These are phyloP conservation scores for Perognathus longimembris DNA, from an alignment of 2,113 vertebrate genomes.

Conservation along the genomic window DNA sequence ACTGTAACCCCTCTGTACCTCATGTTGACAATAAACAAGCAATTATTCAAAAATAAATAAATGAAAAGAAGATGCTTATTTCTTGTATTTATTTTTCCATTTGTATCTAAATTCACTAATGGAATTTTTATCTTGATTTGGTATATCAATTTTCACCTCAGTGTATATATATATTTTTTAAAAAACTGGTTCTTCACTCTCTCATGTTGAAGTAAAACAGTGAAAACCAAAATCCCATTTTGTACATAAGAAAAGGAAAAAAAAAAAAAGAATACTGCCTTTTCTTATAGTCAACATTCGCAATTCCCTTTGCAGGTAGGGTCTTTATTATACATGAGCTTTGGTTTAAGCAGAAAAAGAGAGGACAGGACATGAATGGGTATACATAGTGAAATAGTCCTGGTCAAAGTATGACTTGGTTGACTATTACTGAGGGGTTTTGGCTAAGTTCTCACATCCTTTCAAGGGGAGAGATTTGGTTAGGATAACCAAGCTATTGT, in stretches of 20 bases:
- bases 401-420: too few species aligned
- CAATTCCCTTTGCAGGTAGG: rapidly evolving
- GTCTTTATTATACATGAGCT: neutral
- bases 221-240: neutral
- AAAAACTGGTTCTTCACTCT: neutral
- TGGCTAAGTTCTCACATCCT: too few species aligned
- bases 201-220: neutral
- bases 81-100: neutral
- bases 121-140: neutral
- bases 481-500: too few species aligned
- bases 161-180: neutral
- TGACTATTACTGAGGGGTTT: too few species aligned
- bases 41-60: too few species aligned
- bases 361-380: too few species aligned
- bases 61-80: neutral
- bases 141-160: neutral
- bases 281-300: neutral
- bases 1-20: too few species aligned
- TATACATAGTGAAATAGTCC: too few species aligned
- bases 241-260: neutral
- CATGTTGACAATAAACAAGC: too few species aligned
- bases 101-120: neutral
- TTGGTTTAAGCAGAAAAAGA: too few species aligned
- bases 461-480: too few species aligned
- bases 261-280: neutral